phyloP scores from a whole-genome alignment of 2,888 invertebrate species.

The Mimas tiliae region DNA sequence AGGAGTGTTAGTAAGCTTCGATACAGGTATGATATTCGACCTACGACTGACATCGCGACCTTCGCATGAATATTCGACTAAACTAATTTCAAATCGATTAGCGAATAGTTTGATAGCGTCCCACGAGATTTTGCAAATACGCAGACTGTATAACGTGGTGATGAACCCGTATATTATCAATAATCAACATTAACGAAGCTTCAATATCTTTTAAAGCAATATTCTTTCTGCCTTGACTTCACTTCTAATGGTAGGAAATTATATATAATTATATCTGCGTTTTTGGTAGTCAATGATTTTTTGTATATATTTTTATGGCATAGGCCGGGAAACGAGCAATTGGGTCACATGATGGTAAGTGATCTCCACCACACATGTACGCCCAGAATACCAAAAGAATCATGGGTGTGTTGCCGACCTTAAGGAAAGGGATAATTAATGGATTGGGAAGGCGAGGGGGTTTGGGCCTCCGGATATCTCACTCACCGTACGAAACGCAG shows the following conservation, averaged over 20 bases:
- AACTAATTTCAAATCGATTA: slow-evolving; percentile 14
- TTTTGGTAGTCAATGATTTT: no score
- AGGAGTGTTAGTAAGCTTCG: neutral
- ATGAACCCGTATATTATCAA: neutral
- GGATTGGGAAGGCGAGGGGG: no score
- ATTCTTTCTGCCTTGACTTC: neutral
- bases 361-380: no score
- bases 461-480: no score
- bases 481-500: no score
- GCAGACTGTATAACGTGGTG: neutral
- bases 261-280: neutral
- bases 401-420: no score
- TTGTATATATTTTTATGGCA: no score
- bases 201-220: neutral
- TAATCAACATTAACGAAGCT: neutral
- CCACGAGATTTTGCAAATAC: slow-evolving; percentile 4
- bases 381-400: no score
- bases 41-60: slow-evolving; percentile 1
- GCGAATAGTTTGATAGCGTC: slow-evolving; percentile 13
- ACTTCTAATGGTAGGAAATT: neutral
- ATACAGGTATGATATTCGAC: slow-evolving; percentile 15
- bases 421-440: no score
- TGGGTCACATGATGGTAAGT: no score
- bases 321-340: no score
- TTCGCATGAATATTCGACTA: slow-evolving; percentile 10